A percentile compares a stretch with the other conserved stretches of the same genome.
Evolutionary conservation across 2,888 invertebrate species (phyloP).

Genomic region (Pollenia labialis): DNA sequence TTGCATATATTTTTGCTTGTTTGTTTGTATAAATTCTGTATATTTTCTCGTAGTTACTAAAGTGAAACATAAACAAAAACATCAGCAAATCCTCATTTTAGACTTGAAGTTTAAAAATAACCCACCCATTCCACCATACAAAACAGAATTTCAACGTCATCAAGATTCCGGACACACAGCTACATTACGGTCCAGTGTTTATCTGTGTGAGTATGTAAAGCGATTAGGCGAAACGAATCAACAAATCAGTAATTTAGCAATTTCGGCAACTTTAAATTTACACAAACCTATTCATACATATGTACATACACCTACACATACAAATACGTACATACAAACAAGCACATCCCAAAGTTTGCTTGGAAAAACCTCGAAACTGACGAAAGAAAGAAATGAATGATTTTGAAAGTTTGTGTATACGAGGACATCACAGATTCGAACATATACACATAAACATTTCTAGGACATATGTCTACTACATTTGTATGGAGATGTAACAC

Average conservation of each 20-base stretch:
- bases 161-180: constrained; percentile 69
- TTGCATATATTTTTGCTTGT: constrained; percentile 8
- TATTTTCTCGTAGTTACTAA: constrained; percentile 45
- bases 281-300: constrained; percentile 66
- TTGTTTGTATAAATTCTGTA: constrained; percentile 38
- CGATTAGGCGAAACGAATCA: constrained; percentile 83
- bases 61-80: constrained; percentile 68
- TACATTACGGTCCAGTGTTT: constrained; percentile 67
- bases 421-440: not conserved
- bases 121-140: constrained; percentile 28
- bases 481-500: constrained; percentile 18
- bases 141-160: constrained; percentile 58
- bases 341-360: constrained; percentile 21
- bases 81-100: constrained; percentile 51
- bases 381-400: constrained; percentile 27
- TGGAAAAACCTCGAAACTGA: constrained; percentile 66
- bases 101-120: constrained; percentile 52
- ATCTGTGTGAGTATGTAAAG: constrained; percentile 75
- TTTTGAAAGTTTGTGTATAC: constrained; percentile 4
- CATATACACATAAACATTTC: not conserved
- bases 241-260: constrained; percentile 83
- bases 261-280: constrained; percentile 78
- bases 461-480: not conserved
- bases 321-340: constrained; percentile 19
- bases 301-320: constrained; percentile 73